Base-by-base conservation (phyloP, 2,797 vertebrate species). In the Melopsittacus undulatus region DNA sequence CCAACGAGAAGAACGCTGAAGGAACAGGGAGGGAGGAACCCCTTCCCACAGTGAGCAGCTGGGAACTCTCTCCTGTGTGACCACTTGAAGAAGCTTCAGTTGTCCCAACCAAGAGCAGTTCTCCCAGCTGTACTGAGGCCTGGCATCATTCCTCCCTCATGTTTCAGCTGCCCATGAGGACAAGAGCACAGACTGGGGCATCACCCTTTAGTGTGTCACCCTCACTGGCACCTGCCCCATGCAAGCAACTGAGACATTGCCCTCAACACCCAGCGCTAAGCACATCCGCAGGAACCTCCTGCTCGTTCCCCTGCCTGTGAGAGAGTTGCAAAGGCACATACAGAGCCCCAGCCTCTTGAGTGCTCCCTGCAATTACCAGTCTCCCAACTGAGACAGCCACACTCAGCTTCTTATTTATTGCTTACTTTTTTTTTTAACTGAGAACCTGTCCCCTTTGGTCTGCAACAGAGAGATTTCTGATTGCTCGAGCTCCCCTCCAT, bases 21-120 rank as follows among this genome's bases (percentile, higher is more conserved):
- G 13, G 32, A 75, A 36, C 0, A 12, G 12, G 27, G 30, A 69
- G 12, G 6, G 20, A 96, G 27, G 42, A 77, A 75, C 57, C 26
- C 13, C 3, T 52, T 64, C 52, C 54, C 42, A n/a, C 6, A 13
- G 40, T 42, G 29, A 91, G 38, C 69, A 83, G 36, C 29, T 68
- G 70, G 38, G 36, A 66, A 43, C 20, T 62, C 46, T 5, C 32
- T 78, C 40, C 62, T n/a, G 56, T 3, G 4, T 0, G 14, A 32
- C 16, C 1, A 0, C n/a, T 46, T 2, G 2, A 27, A 59, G 22
- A 49, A 27, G 27, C 1, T 16, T 38, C 1, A 0, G 1, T 10
- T 1, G 0, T 9, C 64, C 20, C 23, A 2, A 2, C 12, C 0
- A 0, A 63, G 46, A 73, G 29, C 34, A 73, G 56, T 1, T 54